These are phyloP conservation scores for Oryzias javanicus DNA, from an alignment of 2,113 vertebrate species.

Conservation along the genomic window DNA sequence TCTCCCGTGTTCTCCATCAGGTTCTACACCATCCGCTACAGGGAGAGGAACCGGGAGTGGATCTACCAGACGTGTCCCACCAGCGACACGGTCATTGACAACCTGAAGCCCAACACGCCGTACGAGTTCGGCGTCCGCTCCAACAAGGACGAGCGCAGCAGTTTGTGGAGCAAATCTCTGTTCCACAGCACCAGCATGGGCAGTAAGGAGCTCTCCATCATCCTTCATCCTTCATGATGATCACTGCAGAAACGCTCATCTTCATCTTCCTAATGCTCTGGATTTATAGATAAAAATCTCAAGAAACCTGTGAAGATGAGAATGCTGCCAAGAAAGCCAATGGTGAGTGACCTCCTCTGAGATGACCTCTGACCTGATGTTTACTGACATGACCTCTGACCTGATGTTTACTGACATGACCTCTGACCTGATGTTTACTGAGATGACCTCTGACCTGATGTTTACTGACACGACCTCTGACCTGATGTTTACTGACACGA, in stretches of 20 bases:
- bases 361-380: too few species aligned
- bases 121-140: slow-evolving; percentile 93
- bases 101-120: slow-evolving; percentile 87
- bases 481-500: too few species aligned
- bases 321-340: slow-evolving; percentile 23
- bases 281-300: slow-evolving; percentile 58
- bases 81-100: slow-evolving; percentile 90
- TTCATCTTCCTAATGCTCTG: background rate
- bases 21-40: slow-evolving; percentile 91
- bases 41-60: slow-evolving; percentile 92
- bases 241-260: background rate
- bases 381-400: too few species aligned
- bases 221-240: background rate
- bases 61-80: slow-evolving; percentile 91
- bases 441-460: too few species aligned
- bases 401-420: too few species aligned
- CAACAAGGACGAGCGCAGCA: slow-evolving; percentile 79
- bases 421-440: too few species aligned
- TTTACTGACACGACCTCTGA: too few species aligned
- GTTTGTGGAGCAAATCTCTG: slow-evolving; percentile 87
- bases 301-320: slow-evolving; percentile 54
- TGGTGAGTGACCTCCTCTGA: slow-evolving; percentile 16
- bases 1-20: slow-evolving; percentile 59
- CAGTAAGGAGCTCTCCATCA: slow-evolving; percentile 69
- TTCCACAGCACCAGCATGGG: slow-evolving; percentile 83